Conservation (phyloP, 2,113 vertebrate species). For the Pluvialis apricaria region DNA sequence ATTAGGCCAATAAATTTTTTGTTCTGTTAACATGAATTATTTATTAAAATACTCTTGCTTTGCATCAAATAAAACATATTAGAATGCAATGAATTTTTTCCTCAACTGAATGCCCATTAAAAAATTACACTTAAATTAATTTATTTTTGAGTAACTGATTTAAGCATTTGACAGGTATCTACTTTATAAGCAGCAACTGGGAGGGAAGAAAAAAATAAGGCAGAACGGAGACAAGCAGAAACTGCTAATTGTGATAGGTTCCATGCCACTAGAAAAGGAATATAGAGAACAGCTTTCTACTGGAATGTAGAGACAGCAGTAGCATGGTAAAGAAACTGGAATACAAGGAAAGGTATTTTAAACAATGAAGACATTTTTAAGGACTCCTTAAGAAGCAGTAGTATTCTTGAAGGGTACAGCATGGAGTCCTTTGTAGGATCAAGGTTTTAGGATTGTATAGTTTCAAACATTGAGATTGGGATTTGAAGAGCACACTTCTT, state of each 20-base stretch:
- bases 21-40: constrained; percentile 33
- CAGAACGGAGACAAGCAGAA: not conserved
- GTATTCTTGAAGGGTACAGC: not conserved
- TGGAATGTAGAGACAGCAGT: not conserved
- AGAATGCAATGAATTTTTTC: not conserved
- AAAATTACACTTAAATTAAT: not conserved
- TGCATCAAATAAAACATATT: not conserved
- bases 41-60: constrained; percentile 21
- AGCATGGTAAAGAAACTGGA: not conserved
- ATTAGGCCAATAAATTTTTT: constrained; percentile 13
- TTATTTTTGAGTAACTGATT: not conserved
- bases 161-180: not conserved
- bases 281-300: not conserved
- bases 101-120: not conserved
- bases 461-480: not conserved
- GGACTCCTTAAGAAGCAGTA: not conserved
- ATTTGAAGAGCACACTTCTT: not conserved
- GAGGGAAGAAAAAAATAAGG: not conserved
- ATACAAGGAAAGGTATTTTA: not conserved
- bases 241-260: not conserved
- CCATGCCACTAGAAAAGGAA: not conserved
- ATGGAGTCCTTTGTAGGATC: not conserved
- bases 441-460: not conserved
- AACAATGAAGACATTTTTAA: not conserved
- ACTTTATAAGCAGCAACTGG: not conserved